A percentile compares a stretch with the other conserved stretches of the same genome.
phyloP scores from a whole-genome alignment of 1,140 invertebrate species.

The Lepidurus apus region DNA sequence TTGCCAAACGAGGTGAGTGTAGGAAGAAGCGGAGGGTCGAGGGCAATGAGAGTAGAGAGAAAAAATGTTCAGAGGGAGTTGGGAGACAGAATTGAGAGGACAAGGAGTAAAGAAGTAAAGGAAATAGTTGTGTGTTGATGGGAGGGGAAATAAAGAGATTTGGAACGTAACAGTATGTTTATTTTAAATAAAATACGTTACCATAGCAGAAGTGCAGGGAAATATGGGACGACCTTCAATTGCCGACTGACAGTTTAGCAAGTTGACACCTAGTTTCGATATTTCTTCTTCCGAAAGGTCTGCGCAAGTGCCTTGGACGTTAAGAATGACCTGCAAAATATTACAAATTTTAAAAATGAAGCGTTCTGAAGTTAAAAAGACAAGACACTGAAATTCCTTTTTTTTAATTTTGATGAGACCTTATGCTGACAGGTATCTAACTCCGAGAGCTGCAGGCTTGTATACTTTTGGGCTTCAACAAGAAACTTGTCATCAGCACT shows the following conservation, averaged over 20 bases:
- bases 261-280: slow-evolving; percentile 60
- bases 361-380: neutral
- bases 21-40: too few species aligned
- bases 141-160: too few species aligned
- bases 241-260: slow-evolving; percentile 63
- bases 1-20: too few species aligned
- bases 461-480: slow-evolving; percentile 54
- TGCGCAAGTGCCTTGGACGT: slow-evolving; percentile 53
- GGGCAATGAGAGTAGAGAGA: neutral
- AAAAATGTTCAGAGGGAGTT: too few species aligned
- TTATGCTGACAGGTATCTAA: slow-evolving; percentile 61
- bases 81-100: too few species aligned
- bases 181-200: slow-evolving; percentile 40
- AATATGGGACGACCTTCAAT: slow-evolving; percentile 56
- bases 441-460: slow-evolving; percentile 52
- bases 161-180: too few species aligned
- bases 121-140: too few species aligned
- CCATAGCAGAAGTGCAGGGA: slow-evolving; percentile 58
- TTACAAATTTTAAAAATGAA: slow-evolving; percentile 36
- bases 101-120: too few species aligned
- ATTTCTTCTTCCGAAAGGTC: slow-evolving; percentile 59
- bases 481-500: slow-evolving; percentile 60
- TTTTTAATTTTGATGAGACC: slow-evolving; percentile 41
- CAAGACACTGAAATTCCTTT: too few species aligned
- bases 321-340: slow-evolving; percentile 52